These are phyloP conservation scores for Eciton burchellii DNA, from an alignment of 1,140 invertebrate species.

Conservation along the genomic window DNA sequence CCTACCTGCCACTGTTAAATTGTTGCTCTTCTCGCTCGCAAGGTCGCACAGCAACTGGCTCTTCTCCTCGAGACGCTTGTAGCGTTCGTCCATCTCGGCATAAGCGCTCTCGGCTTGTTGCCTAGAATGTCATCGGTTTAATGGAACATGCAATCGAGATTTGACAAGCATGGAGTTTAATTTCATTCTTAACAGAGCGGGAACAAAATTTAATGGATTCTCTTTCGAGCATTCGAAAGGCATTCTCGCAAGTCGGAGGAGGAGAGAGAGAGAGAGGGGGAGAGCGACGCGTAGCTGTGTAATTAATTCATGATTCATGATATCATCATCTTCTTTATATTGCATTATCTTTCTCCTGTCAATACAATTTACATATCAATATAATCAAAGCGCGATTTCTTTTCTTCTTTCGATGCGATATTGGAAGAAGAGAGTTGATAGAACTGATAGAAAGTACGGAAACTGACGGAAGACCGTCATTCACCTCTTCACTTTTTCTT, in stretches of 20 bases:
- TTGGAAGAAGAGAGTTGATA: not conserved
- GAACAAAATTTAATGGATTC: no score
- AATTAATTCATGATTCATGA: no score
- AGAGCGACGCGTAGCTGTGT: no score
- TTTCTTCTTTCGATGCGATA: not conserved
- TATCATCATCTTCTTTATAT: not conserved
- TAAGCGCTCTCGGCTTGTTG: constrained; percentile 49
- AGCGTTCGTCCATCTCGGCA: constrained; percentile 62
- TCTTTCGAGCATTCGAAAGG: no score
- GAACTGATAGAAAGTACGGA: not conserved
- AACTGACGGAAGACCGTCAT: not conserved
- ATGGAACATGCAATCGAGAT: not conserved
- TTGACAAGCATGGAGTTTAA: no score
- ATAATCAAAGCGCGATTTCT: no score
- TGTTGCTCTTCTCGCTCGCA: constrained; percentile 63
- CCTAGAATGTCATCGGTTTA: constrained; percentile 42
- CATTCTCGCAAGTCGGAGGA: no score
- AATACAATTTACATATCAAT: constrained; percentile 6
- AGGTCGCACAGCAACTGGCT: constrained; percentile 72
- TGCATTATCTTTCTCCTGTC: not conserved
- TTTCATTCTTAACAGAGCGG: no score
- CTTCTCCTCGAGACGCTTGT: constrained; percentile 70
- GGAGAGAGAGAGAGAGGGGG: no score
- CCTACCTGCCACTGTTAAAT: constrained; percentile 64
- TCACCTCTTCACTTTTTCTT: constrained; percentile 67